Base-by-base conservation (phyloP, 1,140 invertebrate genomes). In the Drosophila lacertosa region DNA sequence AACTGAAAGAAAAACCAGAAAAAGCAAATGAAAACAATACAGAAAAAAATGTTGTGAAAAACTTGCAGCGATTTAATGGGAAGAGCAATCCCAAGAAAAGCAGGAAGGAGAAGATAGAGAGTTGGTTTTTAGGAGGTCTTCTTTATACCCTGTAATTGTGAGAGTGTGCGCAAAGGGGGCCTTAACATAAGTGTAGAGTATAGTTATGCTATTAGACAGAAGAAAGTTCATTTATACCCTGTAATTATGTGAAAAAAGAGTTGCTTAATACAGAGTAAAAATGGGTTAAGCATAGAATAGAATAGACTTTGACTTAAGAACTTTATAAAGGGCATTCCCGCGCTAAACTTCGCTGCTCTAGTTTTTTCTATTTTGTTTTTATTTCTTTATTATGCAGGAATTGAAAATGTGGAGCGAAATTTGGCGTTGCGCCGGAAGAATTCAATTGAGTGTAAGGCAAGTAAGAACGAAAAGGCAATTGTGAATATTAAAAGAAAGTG, bases 321-420 rank as follows among this genome's bases (percentile, higher is more conserved):
- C 9, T 2, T 40, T 20, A 3, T 60, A 20, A 2, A 53, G 42
- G 33, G 66, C 29, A 55, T 40, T 11, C 5, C 0, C 5, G 3
- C 4, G 24, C 4, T 13, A 4, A n/a, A n/a, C 3, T 6, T n/a
- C 4, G 6, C 2, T 13, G 10, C 33, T 16, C 22, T 35, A 33
- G n/a, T 48, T 71, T 81, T 29, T 6, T 29, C n/a, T n/a, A n/a
- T 29, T 5, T 29, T 29, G 26, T 86, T 74, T 84, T 76, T 88
- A 78, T 82, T 78, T 77, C 82, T 82, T 78, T 88, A 82, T 82
- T 88, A 82, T 88, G 82, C 82, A 88, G 82, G 74, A 88, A 88
- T 78, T 88, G 73, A 65, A 77, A 86, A 74, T 84, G 81, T 73
- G 64, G 54, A 77, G 83, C 58, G 65, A 72, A 82, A 63, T 66